Conservation (phyloP, 2,888 invertebrate species). For the Acronicta leporina region DNA sequence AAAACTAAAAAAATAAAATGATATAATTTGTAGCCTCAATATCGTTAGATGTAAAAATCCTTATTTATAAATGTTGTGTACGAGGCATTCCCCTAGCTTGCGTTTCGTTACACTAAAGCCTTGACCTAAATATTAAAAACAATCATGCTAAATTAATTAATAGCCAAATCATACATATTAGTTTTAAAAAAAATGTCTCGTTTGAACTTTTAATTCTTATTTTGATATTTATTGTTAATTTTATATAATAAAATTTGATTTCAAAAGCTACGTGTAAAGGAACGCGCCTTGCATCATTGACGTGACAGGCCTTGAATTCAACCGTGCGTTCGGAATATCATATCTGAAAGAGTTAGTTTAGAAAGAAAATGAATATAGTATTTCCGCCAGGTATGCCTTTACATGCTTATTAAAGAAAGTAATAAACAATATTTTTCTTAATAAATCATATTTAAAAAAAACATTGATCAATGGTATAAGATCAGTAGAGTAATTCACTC, state of each 20-base stretch:
- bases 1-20: too few relatives aligned
- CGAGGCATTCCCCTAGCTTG: conserved; percentile 40
- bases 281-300: not conserved
- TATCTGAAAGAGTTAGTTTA: not conserved
- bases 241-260: not conserved
- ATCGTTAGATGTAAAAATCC: conserved; percentile 24
- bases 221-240: not conserved
- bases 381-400: not conserved
- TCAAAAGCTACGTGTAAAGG: not conserved
- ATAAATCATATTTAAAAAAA: too few relatives aligned
- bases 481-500: too few relatives aligned
- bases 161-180: too few relatives aligned
- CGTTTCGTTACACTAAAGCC: conserved; percentile 3
- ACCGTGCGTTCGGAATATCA: conserved; percentile 19
- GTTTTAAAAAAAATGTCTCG: too few relatives aligned
- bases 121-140: conserved; percentile 10
- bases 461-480: too few relatives aligned
- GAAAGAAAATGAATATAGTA: not conserved
- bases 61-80: conserved; percentile 10
- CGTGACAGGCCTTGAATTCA: conserved; percentile 1
- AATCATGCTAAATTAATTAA: too few relatives aligned
- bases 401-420: too few relatives aligned
- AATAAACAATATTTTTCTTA: not conserved
- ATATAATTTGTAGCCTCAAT: too few relatives aligned
- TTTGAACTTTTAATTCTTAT: not conserved